phyloP scores from a whole-genome alignment of 2,113 vertebrate genomes.

The Plestiodon gilberti region DNA sequence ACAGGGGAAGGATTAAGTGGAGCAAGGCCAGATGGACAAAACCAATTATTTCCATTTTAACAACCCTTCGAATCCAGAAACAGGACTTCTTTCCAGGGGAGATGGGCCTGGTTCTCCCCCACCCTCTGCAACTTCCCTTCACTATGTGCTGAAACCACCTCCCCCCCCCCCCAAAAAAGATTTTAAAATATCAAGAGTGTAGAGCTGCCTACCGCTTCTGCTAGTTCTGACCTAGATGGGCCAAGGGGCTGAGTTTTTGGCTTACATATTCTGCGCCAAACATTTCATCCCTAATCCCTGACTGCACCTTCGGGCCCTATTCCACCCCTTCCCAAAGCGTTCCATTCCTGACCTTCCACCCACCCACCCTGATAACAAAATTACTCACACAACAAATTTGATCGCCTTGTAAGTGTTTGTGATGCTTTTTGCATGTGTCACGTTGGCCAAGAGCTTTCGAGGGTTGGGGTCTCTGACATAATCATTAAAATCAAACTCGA shows the following conservation, averaged over 20 bases:
- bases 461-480: conserved; percentile 57
- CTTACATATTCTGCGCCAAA: neutral
- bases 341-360: neutral
- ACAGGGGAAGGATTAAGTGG: neutral
- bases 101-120: conserved; percentile 61
- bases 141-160: conserved; percentile 39
- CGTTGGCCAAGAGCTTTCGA: conserved; percentile 23
- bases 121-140: conserved; percentile 57
- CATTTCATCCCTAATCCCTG: neutral
- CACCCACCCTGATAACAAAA: neutral
- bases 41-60: neutral
- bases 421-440: conserved; percentile 31
- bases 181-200: conserved; percentile 31
- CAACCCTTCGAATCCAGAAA: no score
- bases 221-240: no score
- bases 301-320: no score
- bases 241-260: neutral
- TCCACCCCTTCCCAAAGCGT: neutral
- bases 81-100: no score
- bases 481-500: conserved; percentile 80
- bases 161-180: neutral
- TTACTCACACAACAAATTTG: conserved; percentile 76
- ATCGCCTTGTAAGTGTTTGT: conserved; percentile 80
- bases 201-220: neutral
- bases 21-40: neutral